A percentile compares a stretch with the other conserved stretches of the same genome.
Conservation (phyloP, 2,797 vertebrate genomes). For the Xerus rutilus region DNA sequence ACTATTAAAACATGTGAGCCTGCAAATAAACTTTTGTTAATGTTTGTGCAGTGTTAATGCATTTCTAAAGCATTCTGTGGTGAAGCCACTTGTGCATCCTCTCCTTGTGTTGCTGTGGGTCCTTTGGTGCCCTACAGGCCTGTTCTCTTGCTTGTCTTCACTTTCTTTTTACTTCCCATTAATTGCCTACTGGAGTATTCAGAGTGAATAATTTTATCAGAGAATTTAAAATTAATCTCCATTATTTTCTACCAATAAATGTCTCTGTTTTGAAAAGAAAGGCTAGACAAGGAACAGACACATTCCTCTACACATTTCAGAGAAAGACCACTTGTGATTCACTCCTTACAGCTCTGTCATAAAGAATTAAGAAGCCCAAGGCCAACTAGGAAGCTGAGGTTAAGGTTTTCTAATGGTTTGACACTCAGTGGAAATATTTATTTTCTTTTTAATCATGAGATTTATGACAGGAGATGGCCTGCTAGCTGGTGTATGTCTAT, state of each 20-base stretch:
- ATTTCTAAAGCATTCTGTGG: neutral
- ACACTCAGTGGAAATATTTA: conserved; percentile 46
- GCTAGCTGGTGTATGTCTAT: neutral
- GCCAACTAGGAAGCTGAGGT: neutral
- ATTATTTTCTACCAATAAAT: conserved; percentile 35
- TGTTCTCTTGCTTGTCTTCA: neutral
- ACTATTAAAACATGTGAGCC: neutral
- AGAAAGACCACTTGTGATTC: conserved; percentile 7
- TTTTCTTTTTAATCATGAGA: conserved; percentile 69
- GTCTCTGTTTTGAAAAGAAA: conserved; percentile 38
- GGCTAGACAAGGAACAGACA: neutral
- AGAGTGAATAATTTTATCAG: neutral
- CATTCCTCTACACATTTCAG: neutral
- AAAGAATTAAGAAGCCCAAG: conserved; percentile 55
- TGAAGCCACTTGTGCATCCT: neutral
- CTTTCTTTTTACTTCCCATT: neutral
- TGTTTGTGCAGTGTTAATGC: neutral
- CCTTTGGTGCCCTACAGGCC: neutral
- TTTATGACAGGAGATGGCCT: conserved; percentile 40
- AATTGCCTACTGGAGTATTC: neutral
- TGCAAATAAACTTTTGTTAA: neutral
- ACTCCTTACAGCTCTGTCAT: neutral
- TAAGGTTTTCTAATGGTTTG: conserved; percentile 54
- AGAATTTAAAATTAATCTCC: neutral
- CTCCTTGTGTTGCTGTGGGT: neutral